Conservation (phyloP, 2,113 vertebrate species). For the Nettapus auritus region DNA sequence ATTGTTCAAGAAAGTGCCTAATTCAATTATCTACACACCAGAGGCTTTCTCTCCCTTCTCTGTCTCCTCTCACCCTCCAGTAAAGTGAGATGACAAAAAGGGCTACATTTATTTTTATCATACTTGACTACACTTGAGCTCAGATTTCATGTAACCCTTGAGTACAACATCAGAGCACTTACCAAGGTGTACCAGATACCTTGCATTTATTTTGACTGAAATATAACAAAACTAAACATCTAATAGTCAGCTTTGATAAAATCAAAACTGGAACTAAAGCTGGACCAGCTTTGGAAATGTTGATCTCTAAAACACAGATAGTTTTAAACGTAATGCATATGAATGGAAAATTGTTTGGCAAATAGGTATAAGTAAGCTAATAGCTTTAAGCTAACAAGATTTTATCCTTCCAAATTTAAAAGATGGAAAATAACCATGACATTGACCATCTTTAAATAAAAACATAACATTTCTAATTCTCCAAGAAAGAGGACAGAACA, state of each 20-base stretch:
- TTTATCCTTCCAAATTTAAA: neutral
- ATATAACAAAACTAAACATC: neutral
- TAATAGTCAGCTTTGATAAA: neutral
- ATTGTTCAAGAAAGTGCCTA: neutral
- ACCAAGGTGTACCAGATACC: neutral
- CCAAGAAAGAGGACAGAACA: slow-evolving; percentile 12
- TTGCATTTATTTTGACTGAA: neutral
- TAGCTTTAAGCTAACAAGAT: neutral
- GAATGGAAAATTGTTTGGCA: neutral
- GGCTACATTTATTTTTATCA: neutral
- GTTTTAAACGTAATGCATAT: neutral
- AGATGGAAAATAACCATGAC: neutral
- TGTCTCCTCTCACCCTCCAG: neutral
- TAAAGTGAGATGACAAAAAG: neutral
- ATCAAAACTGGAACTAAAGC: neutral
- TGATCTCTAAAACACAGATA: neutral
- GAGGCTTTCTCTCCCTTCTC: neutral
- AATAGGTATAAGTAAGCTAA: neutral
- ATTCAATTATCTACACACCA: neutral
- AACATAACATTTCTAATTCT: neutral
- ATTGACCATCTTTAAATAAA: neutral
- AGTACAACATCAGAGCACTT: neutral
- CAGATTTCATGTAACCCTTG: neutral
- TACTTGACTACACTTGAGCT: neutral
- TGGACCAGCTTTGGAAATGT: neutral